phyloP scores from a whole-genome alignment of 2,888 invertebrate species.

The Rhaphigaster nebulosa region DNA sequence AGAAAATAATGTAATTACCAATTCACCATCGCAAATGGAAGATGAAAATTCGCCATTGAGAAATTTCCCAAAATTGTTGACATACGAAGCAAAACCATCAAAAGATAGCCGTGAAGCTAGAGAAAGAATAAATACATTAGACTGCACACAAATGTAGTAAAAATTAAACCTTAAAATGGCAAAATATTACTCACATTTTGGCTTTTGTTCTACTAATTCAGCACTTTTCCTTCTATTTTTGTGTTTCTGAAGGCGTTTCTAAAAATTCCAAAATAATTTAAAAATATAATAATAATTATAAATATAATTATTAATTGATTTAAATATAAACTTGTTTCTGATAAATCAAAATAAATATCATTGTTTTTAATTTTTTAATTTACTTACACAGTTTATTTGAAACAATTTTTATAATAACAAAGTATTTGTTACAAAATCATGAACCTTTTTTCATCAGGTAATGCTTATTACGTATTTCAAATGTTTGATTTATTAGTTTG shows the following conservation, averaged over 20 bases:
- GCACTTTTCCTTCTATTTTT: slow-evolving; percentile 56
- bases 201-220: background rate
- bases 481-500: no score
- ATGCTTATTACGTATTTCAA: no score
- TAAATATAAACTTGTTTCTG: background rate
- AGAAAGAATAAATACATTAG: background rate
- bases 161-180: background rate
- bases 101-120: slow-evolving; percentile 37
- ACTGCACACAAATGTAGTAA: no score
- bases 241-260: slow-evolving; percentile 33
- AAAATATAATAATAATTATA: background rate
- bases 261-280: background rate
- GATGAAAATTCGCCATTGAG: slow-evolving; percentile 55
- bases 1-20: slow-evolving; percentile 18
- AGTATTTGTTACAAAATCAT: background rate
- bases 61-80: slow-evolving; percentile 56
- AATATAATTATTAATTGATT: background rate
- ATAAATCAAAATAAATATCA: background rate
- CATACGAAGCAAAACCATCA: slow-evolving; percentile 43
- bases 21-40: slow-evolving; percentile 44
- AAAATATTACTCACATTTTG: slow-evolving; percentile 43
- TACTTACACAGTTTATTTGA: background rate
- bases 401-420: background rate
- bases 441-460: background rate
- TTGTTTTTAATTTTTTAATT: background rate